A percentile compares a stretch with the other conserved stretches of the same genome.
phyloP scores from a whole-genome alignment of 2,113 vertebrate genomes.

The Rhabdomys dilectus region DNA sequence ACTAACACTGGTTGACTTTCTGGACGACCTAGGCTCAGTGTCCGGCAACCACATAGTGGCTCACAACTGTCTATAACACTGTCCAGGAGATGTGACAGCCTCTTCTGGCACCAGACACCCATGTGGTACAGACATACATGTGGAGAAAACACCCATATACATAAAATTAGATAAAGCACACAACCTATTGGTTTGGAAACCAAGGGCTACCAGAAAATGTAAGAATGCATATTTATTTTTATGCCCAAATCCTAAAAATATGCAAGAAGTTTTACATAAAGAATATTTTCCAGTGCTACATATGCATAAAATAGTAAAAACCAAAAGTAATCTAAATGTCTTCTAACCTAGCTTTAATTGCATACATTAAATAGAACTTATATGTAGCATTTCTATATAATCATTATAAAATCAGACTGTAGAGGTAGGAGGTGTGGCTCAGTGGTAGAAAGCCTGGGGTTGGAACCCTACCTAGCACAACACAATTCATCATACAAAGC shows the following conservation, averaged over 20 bases:
- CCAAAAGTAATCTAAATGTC: background rate
- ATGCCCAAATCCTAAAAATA: background rate
- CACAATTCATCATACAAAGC: background rate
- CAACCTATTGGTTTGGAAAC: background rate
- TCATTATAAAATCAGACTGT: background rate
- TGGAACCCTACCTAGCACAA: background rate
- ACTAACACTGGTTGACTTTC: background rate
- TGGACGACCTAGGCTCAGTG: background rate
- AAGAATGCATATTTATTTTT: background rate
- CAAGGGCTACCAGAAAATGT: background rate
- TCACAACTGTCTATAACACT: background rate
- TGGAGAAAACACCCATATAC: background rate
- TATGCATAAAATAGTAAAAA: constrained; percentile 17
- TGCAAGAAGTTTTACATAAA: constrained; percentile 23
- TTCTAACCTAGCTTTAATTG: constrained; percentile 23
- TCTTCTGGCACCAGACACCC: background rate
- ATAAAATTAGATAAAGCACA: background rate
- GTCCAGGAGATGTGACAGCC: background rate
- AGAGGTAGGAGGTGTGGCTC: background rate
- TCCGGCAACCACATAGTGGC: background rate
- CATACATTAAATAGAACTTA: background rate
- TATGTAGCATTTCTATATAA: background rate
- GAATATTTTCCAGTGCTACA: background rate
- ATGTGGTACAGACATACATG: background rate
- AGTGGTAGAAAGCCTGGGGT: background rate